phyloP scores from a whole-genome alignment of 2,888 invertebrate species.

The Folsomia candida region DNA sequence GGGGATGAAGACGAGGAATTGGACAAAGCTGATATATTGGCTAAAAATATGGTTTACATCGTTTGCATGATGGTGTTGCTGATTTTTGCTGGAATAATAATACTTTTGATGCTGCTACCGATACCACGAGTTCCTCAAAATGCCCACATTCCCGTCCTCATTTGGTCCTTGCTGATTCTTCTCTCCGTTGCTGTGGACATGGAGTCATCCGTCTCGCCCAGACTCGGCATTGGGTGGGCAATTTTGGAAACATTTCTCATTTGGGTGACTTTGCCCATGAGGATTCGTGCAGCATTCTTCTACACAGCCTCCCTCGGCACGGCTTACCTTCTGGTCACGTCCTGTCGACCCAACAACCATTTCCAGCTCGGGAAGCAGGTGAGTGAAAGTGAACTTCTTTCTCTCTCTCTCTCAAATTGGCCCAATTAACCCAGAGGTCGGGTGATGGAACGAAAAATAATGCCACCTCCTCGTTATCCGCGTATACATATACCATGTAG shows the following conservation, averaged over 20 bases:
- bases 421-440: not conserved
- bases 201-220: slow-evolving; percentile 57
- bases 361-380: slow-evolving; percentile 45
- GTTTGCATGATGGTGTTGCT: slow-evolving; percentile 21
- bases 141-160: slow-evolving; percentile 48
- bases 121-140: slow-evolving; percentile 36
- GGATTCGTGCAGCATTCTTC: slow-evolving; percentile 56
- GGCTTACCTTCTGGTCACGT: slow-evolving; percentile 44
- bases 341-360: slow-evolving; percentile 29
- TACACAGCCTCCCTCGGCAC: slow-evolving; percentile 50
- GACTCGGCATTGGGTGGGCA: slow-evolving; percentile 71
- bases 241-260: slow-evolving; percentile 70
- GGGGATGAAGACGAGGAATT: not conserved
- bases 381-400: slow-evolving; percentile 1
- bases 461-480: not conserved
- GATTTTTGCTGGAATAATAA: slow-evolving; percentile 35
- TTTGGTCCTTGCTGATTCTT: slow-evolving; percentile 47
- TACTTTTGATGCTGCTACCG: slow-evolving; percentile 46
- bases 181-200: slow-evolving; percentile 42
- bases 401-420: not conserved
- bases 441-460: not conserved
- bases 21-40: not conserved
- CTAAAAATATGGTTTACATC: slow-evolving; percentile 13
- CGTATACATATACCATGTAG: too few species aligned
- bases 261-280: slow-evolving; percentile 69